phyloP scores from a whole-genome alignment of 2,888 invertebrate species.

The Pyrocoelia pectoralis region DNA sequence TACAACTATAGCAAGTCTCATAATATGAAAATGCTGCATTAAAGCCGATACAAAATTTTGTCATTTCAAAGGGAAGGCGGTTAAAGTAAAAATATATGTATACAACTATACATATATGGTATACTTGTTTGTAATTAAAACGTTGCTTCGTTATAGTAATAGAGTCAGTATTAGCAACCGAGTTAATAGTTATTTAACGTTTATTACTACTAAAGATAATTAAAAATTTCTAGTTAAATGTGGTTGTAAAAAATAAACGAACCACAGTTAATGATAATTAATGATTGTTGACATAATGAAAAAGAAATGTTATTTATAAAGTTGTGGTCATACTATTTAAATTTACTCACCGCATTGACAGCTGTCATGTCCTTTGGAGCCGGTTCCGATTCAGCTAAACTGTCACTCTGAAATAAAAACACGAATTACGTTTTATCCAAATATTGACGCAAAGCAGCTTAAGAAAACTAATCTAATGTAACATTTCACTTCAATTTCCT shows the following conservation, averaged over 20 bases:
- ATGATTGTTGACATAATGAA: too few relatives aligned
- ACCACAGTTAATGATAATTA: background rate
- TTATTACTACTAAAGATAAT: background rate
- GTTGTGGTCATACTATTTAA: conserved; percentile 43
- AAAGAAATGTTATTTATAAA: too few relatives aligned
- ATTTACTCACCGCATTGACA: conserved; percentile 69
- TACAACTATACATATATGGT: too few relatives aligned
- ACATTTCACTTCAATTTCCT: background rate
- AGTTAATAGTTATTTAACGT: background rate
- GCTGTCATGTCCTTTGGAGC: conserved; percentile 67
- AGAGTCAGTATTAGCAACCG: background rate
- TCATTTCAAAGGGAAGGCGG: too few relatives aligned
- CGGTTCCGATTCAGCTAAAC: conserved; percentile 58
- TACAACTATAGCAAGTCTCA: background rate
- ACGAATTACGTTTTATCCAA: conserved; percentile 31
- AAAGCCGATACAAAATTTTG: background rate
- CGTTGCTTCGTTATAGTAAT: background rate
- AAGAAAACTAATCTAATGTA: background rate
- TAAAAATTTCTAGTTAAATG: background rate
- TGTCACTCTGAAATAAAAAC: conserved; percentile 57
- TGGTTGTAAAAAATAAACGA: background rate
- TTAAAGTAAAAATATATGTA: too few relatives aligned
- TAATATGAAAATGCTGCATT: background rate
- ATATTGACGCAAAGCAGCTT: background rate
- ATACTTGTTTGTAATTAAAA: background rate